These are phyloP conservation scores for Steatocranus sp. DNA, from an alignment of 2,797 vertebrate genomes.

Conservation along the genomic window DNA sequence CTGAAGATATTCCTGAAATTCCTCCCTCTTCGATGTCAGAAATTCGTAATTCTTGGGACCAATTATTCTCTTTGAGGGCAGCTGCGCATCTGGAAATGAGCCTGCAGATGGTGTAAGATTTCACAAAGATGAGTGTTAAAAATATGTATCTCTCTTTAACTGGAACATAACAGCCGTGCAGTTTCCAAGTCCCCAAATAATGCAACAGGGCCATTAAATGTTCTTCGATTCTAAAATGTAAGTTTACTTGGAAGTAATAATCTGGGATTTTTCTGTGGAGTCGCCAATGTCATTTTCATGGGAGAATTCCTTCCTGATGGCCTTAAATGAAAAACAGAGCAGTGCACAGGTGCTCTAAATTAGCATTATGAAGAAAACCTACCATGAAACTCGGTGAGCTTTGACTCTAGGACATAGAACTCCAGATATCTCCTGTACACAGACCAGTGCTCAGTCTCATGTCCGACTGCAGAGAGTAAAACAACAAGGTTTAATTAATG, in stretches of 20 bases:
- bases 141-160: background rate
- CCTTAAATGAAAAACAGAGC: background rate
- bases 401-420: constrained; percentile 97
- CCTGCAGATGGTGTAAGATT: constrained; percentile 67
- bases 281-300: background rate
- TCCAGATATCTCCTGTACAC: constrained; percentile 94
- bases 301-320: background rate
- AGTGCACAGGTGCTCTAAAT: background rate
- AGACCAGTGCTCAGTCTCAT: constrained; percentile 91
- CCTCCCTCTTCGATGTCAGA: constrained; percentile 90
- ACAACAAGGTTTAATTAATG: background rate
- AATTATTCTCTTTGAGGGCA: constrained; percentile 97
- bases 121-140: background rate
- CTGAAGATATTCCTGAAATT: constrained; percentile 97
- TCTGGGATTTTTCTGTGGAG: background rate
- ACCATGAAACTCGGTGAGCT: constrained; percentile 98
- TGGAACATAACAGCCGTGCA: background rate
- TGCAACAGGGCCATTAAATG: background rate
- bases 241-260: background rate
- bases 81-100: constrained; percentile 92
- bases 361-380: background rate
- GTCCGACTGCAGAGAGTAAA: constrained; percentile 79
- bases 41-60: constrained; percentile 98
- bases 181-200: background rate
- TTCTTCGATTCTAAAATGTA: background rate